phyloP scores from a whole-genome alignment of 2,888 invertebrate species.

The Meteorus cinctellus region DNA sequence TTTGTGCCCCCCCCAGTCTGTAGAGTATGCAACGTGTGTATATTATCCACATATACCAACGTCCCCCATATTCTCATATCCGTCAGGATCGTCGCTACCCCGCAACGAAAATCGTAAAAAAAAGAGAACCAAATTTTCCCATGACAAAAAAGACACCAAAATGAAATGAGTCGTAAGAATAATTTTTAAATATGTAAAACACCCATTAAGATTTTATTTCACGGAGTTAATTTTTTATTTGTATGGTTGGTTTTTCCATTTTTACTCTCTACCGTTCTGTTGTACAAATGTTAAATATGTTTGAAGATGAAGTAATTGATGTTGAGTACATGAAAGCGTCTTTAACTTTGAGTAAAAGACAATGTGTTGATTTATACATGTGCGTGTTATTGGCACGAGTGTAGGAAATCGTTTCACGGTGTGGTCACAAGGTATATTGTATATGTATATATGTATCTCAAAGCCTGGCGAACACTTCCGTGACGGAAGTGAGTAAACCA shows the following conservation, averaged over 20 bases:
- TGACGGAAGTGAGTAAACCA: constrained; percentile 67
- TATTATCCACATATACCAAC: background rate
- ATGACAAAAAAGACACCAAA: background rate
- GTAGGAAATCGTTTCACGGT: constrained; percentile 51
- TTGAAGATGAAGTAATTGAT: background rate
- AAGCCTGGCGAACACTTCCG: constrained; percentile 55
- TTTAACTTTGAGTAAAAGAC: constrained; percentile 4
- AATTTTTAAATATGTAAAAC: background rate
- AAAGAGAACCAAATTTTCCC: background rate
- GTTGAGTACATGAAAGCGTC: background rate
- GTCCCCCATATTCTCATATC: background rate
- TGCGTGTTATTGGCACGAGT: constrained; percentile 5
- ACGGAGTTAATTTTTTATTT: background rate
- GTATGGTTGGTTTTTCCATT: background rate
- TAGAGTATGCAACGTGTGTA: background rate
- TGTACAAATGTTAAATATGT: background rate
- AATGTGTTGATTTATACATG: constrained; percentile 4
- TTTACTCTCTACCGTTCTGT: background rate
- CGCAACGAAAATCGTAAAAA: background rate
- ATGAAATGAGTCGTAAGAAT: background rate
- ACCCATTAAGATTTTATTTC: background rate
- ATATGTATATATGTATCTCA: constrained; percentile 10
- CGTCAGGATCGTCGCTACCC: constrained; percentile 15
- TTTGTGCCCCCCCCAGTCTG: background rate
- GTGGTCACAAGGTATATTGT: constrained; percentile 47